Evolutionary conservation across 2,888 invertebrate species (phyloP).

Genomic region (Phyllotreta striolata): DNA sequence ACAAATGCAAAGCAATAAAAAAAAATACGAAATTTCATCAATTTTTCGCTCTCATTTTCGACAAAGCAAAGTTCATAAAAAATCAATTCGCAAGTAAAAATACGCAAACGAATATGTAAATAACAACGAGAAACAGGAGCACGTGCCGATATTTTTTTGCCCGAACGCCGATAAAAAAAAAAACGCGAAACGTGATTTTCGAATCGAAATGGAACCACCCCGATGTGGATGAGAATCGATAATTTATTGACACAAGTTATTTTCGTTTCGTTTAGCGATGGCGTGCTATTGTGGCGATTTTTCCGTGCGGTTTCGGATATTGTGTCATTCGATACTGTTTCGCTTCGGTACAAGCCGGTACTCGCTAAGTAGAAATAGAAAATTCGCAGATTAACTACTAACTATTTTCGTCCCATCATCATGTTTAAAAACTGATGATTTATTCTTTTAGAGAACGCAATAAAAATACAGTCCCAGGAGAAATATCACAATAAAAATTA

Average conservation of each 20-base stretch:
- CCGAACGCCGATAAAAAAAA: neutral
- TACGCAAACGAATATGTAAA: neutral
- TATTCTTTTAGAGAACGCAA: no score
- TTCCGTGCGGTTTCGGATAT: neutral
- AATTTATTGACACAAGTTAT: constrained; percentile 6
- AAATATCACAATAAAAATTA: no score
- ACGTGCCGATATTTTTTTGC: neutral
- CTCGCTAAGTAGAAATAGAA: neutral
- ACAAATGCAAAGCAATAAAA: no score
- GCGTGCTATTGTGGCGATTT: neutral
- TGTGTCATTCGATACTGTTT: constrained; percentile 6
- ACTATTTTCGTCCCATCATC: no score
- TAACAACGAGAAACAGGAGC: neutral
- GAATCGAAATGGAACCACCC: neutral
- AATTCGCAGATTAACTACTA: no score
- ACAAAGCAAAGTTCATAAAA: no score
- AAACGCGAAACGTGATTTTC: constrained; percentile 7
- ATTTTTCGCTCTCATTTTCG: no score
- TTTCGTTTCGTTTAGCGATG: constrained; percentile 3
- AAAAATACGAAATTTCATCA: no score
- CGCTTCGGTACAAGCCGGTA: neutral
- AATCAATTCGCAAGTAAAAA: neutral
- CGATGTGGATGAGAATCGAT: neutral
- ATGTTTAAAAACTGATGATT: no score
- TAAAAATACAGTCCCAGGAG: no score